These are phyloP conservation scores for Hippopotamus amphibius DNA, from an alignment of 2,113 vertebrate species.

Conservation along the genomic window DNA sequence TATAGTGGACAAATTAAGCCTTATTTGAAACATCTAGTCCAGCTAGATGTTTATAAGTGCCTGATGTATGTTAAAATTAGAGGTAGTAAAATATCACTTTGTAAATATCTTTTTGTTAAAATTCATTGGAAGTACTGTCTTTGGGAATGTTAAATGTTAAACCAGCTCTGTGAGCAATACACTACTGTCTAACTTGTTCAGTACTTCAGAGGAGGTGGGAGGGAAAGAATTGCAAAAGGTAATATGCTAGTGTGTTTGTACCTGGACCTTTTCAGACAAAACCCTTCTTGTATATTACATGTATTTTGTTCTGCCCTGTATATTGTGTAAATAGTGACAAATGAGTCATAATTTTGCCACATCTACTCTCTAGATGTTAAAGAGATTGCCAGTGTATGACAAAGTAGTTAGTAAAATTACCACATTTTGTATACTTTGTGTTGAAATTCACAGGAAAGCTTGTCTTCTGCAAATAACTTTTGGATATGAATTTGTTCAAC, in stretches of 20 bases:
- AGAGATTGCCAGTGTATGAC: background rate
- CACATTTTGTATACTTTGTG: background rate
- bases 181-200: background rate
- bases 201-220: background rate
- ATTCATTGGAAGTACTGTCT: background rate
- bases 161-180: background rate
- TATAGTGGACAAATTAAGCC: background rate
- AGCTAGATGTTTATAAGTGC: background rate
- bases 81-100: background rate
- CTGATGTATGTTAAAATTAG: background rate
- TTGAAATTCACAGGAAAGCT: background rate
- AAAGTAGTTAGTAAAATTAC: background rate
- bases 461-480: background rate
- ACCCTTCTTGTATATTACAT: background rate
- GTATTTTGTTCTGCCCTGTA: background rate
- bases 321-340: background rate
- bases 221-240: background rate
- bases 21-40: background rate
- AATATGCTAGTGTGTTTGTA: background rate
- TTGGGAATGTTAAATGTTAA: background rate
- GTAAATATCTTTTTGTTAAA: background rate
- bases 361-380: background rate
- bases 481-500: background rate
- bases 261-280: background rate
- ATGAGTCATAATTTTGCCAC: background rate